Conservation (phyloP, 2,113 vertebrate genomes). For the Picathartes gymnocephalus region DNA sequence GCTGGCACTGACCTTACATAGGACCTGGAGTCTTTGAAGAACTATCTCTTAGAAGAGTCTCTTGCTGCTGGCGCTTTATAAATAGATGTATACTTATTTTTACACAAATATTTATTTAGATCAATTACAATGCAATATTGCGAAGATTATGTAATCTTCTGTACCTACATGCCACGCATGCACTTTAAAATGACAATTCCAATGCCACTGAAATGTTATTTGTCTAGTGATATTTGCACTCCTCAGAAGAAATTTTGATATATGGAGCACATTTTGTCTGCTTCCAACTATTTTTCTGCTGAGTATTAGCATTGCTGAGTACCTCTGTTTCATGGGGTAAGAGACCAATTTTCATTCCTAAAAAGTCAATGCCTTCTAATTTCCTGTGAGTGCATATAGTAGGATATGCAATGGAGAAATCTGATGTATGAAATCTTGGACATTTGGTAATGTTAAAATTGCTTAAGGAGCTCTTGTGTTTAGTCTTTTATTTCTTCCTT, state of each 20-base stretch:
- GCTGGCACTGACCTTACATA: accelerated
- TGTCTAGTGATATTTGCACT: background rate
- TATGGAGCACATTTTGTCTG: background rate
- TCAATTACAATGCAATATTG: background rate
- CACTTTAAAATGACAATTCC: background rate
- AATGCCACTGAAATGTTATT: background rate
- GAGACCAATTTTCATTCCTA: background rate
- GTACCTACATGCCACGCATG: background rate
- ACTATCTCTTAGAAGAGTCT: background rate
- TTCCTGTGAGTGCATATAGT: background rate
- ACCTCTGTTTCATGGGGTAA: background rate
- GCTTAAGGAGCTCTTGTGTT: background rate
- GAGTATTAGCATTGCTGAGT: background rate
- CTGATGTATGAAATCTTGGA: background rate
- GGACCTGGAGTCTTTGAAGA: background rate
- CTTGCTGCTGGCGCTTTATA: background rate
- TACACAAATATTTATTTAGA: background rate
- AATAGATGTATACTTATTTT: background rate
- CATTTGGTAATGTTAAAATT: background rate
- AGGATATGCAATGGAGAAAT: background rate
- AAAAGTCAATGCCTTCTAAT: background rate
- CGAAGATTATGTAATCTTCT: background rate
- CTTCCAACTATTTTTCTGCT: background rate
- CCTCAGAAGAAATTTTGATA: background rate
- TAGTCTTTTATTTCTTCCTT: background rate